Conservation (phyloP, 1,140 invertebrate species). For the Brachionus koreanus region DNA sequence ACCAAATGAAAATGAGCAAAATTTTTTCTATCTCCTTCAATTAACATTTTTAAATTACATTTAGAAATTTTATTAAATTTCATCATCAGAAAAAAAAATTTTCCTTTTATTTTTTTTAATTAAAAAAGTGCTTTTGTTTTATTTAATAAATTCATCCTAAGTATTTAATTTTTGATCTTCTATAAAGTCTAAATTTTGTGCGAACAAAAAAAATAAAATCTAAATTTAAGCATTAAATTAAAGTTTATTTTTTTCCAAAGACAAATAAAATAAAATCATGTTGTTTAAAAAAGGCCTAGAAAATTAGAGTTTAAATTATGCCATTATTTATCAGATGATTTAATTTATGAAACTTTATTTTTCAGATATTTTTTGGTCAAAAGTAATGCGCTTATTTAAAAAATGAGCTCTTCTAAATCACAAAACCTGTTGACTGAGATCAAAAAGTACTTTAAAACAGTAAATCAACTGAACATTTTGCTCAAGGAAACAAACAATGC, state of each 20-base stretch:
- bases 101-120: too few species aligned
- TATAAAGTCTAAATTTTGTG: too few species aligned
- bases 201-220: background rate
- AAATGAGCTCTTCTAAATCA: conserved; percentile 23
- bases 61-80: too few species aligned
- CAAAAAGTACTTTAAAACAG: conserved; percentile 1
- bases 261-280: background rate
- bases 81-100: too few species aligned
- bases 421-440: background rate
- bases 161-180: too few species aligned
- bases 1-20: too few species aligned
- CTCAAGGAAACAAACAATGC: background rate
- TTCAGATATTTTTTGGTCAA: background rate
- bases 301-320: background rate
- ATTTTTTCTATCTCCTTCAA: too few species aligned
- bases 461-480: conserved; percentile 9
- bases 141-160: too few species aligned
- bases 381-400: background rate
- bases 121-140: too few species aligned
- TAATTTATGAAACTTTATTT: conserved; percentile 4
- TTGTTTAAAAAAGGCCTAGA: background rate
- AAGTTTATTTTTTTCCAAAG: background rate
- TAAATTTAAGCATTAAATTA: background rate
- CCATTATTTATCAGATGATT: conserved; percentile 23
- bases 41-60: too few species aligned